Evolutionary conservation across 2,113 vertebrate species (phyloP).

Genomic region (Anseranas semipalmata): DNA sequence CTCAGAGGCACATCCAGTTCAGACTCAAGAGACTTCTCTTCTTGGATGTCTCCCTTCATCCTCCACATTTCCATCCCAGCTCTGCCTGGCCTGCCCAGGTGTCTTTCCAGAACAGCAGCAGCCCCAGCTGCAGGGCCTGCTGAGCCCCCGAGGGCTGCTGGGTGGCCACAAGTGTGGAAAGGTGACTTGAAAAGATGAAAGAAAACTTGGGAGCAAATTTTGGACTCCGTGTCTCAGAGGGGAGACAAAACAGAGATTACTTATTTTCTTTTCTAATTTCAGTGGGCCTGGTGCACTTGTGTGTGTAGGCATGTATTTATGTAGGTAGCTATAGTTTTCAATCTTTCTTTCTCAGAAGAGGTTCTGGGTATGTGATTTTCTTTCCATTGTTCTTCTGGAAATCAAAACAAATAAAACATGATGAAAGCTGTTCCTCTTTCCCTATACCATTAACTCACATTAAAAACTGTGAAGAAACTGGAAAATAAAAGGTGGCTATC

Average conservation of each 20-base stretch:
- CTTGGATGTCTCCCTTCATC: not conserved
- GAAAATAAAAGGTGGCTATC: not conserved
- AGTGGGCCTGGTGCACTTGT: not conserved
- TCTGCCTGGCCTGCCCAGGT: not conserved
- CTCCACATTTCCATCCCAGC: rapidly evolving
- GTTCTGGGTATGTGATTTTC: not conserved
- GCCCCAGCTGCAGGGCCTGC: not conserved
- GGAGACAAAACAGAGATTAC: not conserved
- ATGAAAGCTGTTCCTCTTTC: not conserved
- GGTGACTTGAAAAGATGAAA: not conserved
- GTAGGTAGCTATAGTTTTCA: not conserved
- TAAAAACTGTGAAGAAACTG: not conserved
- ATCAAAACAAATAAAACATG: not conserved
- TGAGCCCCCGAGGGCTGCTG: not conserved
- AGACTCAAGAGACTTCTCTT: not conserved
- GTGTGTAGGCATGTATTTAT: not conserved
- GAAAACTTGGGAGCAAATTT: not conserved
- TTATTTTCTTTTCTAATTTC: not conserved
- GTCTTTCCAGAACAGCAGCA: not conserved
- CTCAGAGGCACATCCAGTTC: not conserved
- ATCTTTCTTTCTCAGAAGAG: not conserved
- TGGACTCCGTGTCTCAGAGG: not conserved
- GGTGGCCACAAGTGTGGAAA: not conserved
- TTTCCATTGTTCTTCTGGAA: not conserved
- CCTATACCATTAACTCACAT: not conserved